Base-by-base conservation (phyloP, 1,140 invertebrate species). In the Spodoptera frugiperda region DNA sequence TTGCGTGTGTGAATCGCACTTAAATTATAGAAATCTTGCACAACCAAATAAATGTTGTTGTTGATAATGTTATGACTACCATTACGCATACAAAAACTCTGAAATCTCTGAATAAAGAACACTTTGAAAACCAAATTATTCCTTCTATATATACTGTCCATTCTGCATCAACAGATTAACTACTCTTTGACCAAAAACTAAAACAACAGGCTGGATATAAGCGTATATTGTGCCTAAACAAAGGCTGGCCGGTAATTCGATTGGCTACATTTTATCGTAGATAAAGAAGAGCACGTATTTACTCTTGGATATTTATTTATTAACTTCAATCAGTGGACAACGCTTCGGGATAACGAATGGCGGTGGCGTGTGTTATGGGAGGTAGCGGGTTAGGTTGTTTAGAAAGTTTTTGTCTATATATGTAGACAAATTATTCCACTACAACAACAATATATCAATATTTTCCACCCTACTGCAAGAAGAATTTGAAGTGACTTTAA, bases 281-380 rank as follows among this genome's bases (percentile, higher is more conserved):
- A 75, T 75, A 75, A 75, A 3, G 44, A 53, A 30, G 21, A 67
- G 65, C 49, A 53, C 59, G 57, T 75, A 75, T 75, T 51, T 75
- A 53, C 55, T 39, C 46, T 51, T 71, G 61, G 71, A 87, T 88
- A 89, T 85, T 83, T 78, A 89, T 89, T 91, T 91, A 91, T 89
- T 88, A 84, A 86, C 81, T 84, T 86, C 86, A 91, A 89, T 91
- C 89, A 89, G 77, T 86, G 85, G 85, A 84, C 82, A 89, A 82
- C 67, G 78, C 80, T 79, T 59, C 67, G 83, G 77, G 85, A 86
- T 87, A 85, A 84, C 55, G 68, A 67, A 73, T 59, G 12, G 12
- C 48, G 0, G 6, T 46, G 49, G 70, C 53, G 21, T 48, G 80
- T 81, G 70, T 73, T 55, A 78, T 46, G 76, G 48, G 57, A 67